These are phyloP conservation scores for Vanessa atalanta DNA, from an alignment of 1,140 invertebrate species.

Conservation along the genomic window DNA sequence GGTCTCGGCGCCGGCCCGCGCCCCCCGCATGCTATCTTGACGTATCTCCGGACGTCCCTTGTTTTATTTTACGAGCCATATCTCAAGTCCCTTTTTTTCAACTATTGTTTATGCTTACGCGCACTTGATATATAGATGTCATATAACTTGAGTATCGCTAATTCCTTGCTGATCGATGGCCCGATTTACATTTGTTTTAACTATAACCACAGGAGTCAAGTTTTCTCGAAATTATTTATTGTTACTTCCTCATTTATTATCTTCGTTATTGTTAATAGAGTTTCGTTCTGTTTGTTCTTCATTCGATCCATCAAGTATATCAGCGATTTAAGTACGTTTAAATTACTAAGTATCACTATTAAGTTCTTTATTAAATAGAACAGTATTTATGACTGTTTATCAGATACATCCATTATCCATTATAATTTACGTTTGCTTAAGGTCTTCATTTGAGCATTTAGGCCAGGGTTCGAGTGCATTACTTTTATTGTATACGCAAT, in stretches of 20 bases:
- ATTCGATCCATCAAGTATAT: no score
- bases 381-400: not conserved
- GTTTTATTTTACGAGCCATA: conserved; percentile 77
- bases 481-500: conserved; percentile 75
- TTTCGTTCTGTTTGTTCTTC: not conserved
- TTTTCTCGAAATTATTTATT: not conserved
- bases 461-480: conserved; percentile 54
- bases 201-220: not conserved
- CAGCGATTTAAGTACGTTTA: not conserved
- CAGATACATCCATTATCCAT: conserved; percentile 7
- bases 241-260: conserved; percentile 6
- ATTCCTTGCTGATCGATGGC: conserved; percentile 53
- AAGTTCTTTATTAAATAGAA: conserved; percentile 5
- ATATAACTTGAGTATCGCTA: conserved; percentile 58
- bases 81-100: conserved; percentile 63
- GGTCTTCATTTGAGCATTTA: conserved; percentile 36
- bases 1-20: conserved; percentile 53
- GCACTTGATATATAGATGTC: conserved; percentile 68
- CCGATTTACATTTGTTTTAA: not conserved
- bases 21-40: conserved; percentile 76
- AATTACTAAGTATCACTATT: not conserved
- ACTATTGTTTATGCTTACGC: conserved; percentile 66
- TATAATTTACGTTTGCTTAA: conserved; percentile 34
- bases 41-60: conserved; percentile 77
- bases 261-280: not conserved